Conservation (phyloP, 2,888 invertebrate genomes). For the Thecophora atra region DNA sequence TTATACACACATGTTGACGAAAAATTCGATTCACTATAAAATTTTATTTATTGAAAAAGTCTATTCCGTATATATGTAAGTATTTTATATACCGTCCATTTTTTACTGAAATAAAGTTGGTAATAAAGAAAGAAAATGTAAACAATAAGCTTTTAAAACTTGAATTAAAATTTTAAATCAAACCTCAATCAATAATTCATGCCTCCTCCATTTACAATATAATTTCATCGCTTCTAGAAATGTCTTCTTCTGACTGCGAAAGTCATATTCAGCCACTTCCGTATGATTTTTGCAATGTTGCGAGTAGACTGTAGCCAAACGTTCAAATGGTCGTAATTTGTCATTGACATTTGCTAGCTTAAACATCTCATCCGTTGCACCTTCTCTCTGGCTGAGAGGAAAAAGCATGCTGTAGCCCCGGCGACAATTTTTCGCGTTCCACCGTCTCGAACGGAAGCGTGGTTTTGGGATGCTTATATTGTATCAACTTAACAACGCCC, state of each 20-base stretch:
- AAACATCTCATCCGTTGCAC: conserved; percentile 75
- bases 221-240: background rate
- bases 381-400: conserved; percentile 74
- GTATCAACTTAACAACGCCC: conserved; percentile 89
- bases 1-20: no score
- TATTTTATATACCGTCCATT: background rate
- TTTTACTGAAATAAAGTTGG: background rate
- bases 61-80: no score
- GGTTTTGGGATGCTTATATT: conserved; percentile 79
- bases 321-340: conserved; percentile 74
- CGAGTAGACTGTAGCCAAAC: conserved; percentile 81
- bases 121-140: background rate
- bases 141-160: background rate
- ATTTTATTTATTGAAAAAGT: no score
- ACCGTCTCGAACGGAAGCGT: conserved; percentile 82
- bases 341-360: conserved; percentile 77
- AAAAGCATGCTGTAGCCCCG: conserved; percentile 79
- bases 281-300: conserved; percentile 68
- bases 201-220: background rate
- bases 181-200: background rate
- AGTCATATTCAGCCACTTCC: conserved; percentile 74
- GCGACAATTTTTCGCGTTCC: conserved; percentile 87
- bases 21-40: no score
- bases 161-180: background rate
- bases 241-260: conserved; percentile 68